Conservation (phyloP, 2,888 invertebrate genomes). For the Drosophila acutilabella region DNA sequence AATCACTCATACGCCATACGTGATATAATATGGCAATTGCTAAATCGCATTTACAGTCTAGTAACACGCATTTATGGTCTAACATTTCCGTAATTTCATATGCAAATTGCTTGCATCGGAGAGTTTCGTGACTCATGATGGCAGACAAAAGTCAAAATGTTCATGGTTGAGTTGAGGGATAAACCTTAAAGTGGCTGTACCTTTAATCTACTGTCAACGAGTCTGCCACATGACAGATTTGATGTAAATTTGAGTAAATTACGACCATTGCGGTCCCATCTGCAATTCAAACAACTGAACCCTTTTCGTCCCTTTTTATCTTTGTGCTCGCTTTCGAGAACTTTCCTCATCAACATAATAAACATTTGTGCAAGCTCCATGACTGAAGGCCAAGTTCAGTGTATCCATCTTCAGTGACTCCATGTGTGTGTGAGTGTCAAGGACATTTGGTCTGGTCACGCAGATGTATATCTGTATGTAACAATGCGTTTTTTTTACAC, state of each 20-base stretch:
- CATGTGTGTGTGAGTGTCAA: conserved; percentile 51
- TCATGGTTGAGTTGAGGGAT: background rate
- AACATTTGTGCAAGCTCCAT: conserved; percentile 42
- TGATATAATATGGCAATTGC: conserved; percentile 21
- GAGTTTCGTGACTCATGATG: background rate
- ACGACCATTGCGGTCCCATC: conserved; percentile 47
- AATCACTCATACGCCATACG: conserved; percentile 26
- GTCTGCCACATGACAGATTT: conserved; percentile 37
- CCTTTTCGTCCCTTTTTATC: conserved; percentile 28
- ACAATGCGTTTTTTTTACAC: no score
- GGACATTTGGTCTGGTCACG: conserved; percentile 68
- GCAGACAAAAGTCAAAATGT: background rate
- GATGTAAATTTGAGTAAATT: conserved; percentile 63
- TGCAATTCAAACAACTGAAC: conserved; percentile 58
- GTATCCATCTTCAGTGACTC: conserved; percentile 13
- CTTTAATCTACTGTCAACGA: conserved; percentile 19
- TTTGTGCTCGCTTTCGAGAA: background rate
- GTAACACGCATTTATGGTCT: conserved; percentile 32
- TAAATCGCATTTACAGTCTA: conserved; percentile 31
- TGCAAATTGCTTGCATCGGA: conserved; percentile 31
- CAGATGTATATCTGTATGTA: conserved; percentile 26
- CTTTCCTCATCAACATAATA: conserved; percentile 68
- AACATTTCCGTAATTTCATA: conserved; percentile 34
- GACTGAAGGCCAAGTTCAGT: conserved; percentile 74
- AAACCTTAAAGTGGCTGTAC: conserved; percentile 19